A percentile compares a stretch with the other conserved stretches of the same genome.
Evolutionary conservation across 1,140 invertebrate species (phyloP).

Genomic region (Heliconius hermathena): DNA sequence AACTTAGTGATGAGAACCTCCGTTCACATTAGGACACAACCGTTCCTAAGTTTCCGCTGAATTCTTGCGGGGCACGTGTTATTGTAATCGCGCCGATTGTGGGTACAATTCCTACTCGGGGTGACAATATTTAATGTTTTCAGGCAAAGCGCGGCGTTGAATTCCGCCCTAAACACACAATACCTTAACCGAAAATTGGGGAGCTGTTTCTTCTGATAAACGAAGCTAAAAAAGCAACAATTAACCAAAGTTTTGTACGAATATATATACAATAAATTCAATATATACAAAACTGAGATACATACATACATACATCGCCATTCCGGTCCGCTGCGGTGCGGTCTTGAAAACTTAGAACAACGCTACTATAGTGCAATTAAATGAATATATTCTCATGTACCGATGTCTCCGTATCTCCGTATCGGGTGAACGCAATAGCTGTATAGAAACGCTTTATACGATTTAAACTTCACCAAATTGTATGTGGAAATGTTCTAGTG

Average conservation of each 20-base stretch:
- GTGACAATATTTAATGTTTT: neutral
- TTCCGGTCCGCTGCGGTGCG: conserved; percentile 6
- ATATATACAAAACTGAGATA: neutral
- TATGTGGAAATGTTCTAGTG: neutral
- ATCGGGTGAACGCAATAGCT: neutral
- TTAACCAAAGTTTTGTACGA: neutral
- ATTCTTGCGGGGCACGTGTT: no score
- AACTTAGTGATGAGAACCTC: no score
- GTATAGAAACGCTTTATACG: neutral
- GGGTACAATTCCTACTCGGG: no score
- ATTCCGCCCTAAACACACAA: neutral
- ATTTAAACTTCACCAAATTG: conserved; percentile 3
- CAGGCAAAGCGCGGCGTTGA: neutral
- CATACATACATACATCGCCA: conserved; percentile 7
- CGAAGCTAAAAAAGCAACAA: neutral
- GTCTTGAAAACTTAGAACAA: conserved; percentile 12
- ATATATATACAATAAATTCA: neutral
- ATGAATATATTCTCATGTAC: conserved; percentile 10
- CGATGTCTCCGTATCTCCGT: conserved; percentile 11
- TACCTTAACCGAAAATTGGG: neutral
- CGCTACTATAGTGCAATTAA: neutral
- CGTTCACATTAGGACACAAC: no score
- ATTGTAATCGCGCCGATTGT: no score
- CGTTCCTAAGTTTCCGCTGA: no score
- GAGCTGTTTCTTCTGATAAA: neutral